Percentiles rank a stretch among this genome's conserved stretches.
These are phyloP conservation scores for Hyla sarda DNA, from an alignment of 2,113 vertebrate species.

Conservation along the genomic window DNA sequence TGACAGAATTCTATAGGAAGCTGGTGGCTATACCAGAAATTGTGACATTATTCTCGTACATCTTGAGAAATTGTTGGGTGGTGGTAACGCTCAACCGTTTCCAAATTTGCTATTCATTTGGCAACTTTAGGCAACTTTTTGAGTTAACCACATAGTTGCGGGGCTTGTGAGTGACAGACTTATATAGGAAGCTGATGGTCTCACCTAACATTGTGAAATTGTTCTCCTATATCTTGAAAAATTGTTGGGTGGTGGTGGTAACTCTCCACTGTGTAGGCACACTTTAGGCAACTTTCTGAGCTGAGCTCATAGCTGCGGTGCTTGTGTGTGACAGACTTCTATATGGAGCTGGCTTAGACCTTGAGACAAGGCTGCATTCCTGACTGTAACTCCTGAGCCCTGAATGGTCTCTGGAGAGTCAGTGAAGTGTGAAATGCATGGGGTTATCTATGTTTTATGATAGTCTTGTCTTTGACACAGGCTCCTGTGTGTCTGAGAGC, in stretches of 20 bases:
- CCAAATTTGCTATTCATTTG: too few species aligned
- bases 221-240: too few species aligned
- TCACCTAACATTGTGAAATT: too few species aligned
- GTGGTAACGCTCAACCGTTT: background rate
- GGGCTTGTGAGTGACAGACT: too few species aligned
- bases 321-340: background rate
- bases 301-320: too few species aligned
- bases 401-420: background rate
- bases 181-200: too few species aligned
- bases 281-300: too few species aligned
- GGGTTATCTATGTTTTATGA: constrained; percentile 19
- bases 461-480: constrained; percentile 15
- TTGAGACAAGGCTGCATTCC: constrained; percentile 17
- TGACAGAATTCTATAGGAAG: too few species aligned
- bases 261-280: too few species aligned
- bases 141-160: background rate
- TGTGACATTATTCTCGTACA: background rate
- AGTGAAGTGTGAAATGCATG: constrained; percentile 11
- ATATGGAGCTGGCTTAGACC: background rate
- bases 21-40: too few species aligned
- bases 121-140: background rate
- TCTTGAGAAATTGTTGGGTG: background rate
- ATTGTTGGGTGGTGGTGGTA: too few species aligned
- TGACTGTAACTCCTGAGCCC: background rate
- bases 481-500: constrained; percentile 22